Evolutionary conservation across 2,797 vertebrate genomes (phyloP), one percentile per base, ranked within the genome.

Genomic region (Macropodus opercularis): DNA sequence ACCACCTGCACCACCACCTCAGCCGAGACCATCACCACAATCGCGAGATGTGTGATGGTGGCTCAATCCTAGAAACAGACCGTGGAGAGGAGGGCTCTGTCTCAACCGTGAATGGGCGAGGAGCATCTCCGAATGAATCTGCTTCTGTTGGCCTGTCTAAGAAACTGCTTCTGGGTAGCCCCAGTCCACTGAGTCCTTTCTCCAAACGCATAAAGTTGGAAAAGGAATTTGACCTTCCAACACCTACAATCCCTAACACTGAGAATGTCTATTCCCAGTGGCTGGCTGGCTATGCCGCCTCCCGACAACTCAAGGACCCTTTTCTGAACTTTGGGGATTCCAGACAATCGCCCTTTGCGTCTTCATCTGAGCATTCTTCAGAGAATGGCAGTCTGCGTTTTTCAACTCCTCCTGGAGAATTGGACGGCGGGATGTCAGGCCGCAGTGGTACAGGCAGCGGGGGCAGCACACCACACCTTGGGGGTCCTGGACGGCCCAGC

Each of bases 271-370:
- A 99, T 90, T 98, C 96, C 61, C 97, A 98, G 92, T 99, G 97
- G 97, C 93, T 98, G 79, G 96, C 96, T 7, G 96, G 97, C 88
- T 98, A 98, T 1, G 97, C 97, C 19, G 96, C 97, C 80, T 98
- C 97, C 38, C 93, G 97, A 89, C 98, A 98, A 94, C 95, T 99
- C 91, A 99, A 99, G 91, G 98, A 99, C 91, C 98, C 97, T 87
- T 99, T 99, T 93, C 95, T 99, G 79, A 98, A 90, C 91, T 99
- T 99, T 76, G 96, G 96, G 74, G 98, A 99, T 92, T 98, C 97
- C 89, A 95, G 97, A 97, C 97, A 98, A 98, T 98, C 97, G 94
- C 97, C 97, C 91, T 99, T 98, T 72, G 96, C 96, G 90, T 97
- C 97, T 70, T 99, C 96, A 31, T 98, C 97, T 0, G 97, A 99